Evolutionary conservation across 2,797 vertebrate genomes (phyloP), one percentile per base, ranked within the genome.

Genomic region (Falco novaeseelandiae): DNA sequence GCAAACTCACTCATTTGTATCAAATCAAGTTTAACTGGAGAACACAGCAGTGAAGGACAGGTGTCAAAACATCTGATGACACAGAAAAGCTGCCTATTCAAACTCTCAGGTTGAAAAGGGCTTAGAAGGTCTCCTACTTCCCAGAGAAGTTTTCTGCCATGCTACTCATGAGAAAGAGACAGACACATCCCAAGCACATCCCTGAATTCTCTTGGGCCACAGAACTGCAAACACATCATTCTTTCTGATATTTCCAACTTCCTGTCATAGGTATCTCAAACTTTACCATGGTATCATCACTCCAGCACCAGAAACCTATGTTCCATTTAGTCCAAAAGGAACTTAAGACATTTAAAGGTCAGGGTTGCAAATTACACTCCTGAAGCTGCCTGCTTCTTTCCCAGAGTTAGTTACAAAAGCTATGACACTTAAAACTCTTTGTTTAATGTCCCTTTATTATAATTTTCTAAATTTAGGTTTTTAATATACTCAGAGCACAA

Each of bases 1-100:
- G 2, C 8, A 61, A 71, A 59, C 25, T 54, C 1, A 59, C 25
- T 54, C 1, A 0, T 9, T 71, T 2, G 0, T 30, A n/a, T n/a
- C 3, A 65, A 42, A 77, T 51, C 19, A 40, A 58, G 20, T 52
- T 77, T 66, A 54, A 46, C 12, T 78, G 38, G 21, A 77, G 51
- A 63, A 58, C 4, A 17, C 42, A 86, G 23, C 10, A 48, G 8
- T 30, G 72, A 40, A 23, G 8, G 23, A 83, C 25, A 42, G 48
- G 21, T 22, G 29, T 8, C 4, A 70, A 81, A 81, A 77, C 5
- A 26, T 8, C 6, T 51, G 29, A 83, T 29, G 15, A 36, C 8
- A 6, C 0, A 6, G 22, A 70, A 66, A 83, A 86, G 3, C 20
- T 62, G 5, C 18, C 42, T 58, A 23, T 44, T 83, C 34, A 70